Evolutionary conservation across 2,113 vertebrate species (phyloP), one percentile per base, ranked within the genome.

Genomic region (Pycnonotus jocosus): DNA sequence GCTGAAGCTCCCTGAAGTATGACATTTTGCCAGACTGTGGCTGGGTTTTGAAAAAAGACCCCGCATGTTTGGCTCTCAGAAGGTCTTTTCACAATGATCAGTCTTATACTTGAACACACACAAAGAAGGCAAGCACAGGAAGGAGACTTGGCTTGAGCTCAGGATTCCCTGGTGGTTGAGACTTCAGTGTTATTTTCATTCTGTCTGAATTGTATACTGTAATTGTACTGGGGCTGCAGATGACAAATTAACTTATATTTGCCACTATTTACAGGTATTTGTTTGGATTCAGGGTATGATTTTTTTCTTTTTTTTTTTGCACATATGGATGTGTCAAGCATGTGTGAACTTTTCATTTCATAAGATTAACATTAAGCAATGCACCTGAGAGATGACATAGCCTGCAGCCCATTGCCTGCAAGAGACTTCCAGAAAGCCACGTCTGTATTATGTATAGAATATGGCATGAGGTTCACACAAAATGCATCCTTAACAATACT

Each of bases 371-470:
- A 91, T 92, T 81, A 85, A 91, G 69, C 64, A 87, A 68, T 76
- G 60, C 92, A 94, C 91, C 93, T 95, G 94, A 86, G 68, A 94
- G 86, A 95, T 80, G 45, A 83, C 45, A 88, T 94, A 81, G 88
- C 86, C 90, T 78, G 66, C 79, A 95, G 81, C 73, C 45, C 33
- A 65, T 28, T 89, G 57, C 81, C 79, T 72, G 37, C 56, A 86
- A 95, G 30, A 94, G 66, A 48, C 22, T 90, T 92, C 45, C 85
- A 68, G 47, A 88, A 93, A 91, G 15, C 81, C 45, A 37, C 11
- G 54, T 73, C 86, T 79, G 14, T 81, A 42, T 86, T 65, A 60
- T 45, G 38, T 54, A 47, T 20, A 89, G 77, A 90, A 90, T 56
- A 81, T 45, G 57, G 90, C 60, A 81, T n/a, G 79, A 86, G 79